Base-by-base conservation (phyloP, 2,113 vertebrate species). In the Vidua chalybeata region DNA sequence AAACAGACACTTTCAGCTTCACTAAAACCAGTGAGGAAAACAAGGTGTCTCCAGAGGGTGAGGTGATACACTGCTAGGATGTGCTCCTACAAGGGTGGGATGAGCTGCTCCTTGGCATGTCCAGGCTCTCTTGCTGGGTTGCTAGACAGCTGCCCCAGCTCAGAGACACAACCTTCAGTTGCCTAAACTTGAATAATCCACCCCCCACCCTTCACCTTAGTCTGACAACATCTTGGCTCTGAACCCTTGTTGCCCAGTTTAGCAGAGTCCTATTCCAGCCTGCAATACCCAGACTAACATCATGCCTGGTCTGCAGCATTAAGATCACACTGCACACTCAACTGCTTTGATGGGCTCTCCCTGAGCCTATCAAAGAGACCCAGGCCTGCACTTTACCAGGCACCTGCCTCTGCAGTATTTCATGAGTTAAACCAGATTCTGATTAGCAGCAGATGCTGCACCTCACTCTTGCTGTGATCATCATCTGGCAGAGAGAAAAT, bases 401-500 rank as follows among this genome's bases (percentile, higher is more conserved):
- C 68, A 90, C 61, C 68, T 75, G 82, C 30, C 31, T 72, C 48
- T 3, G 0, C 0, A 0, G 93, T 68, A 30, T 88, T 49, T 94
- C 41, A 86, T 33, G 85, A 92, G 88, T 95, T 93, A 96, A 97
- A 79, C 51, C 35, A 77, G 55, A 69, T 48, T 88, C 88, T 91
- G 85, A 94, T 72, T 73, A 51, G 79, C 45, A 95, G 88, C 93
- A 96, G 92, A 97, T 75, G 77, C 89, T 91, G 80, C 74, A 82
- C 69, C 66, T 95, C n/a, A 0, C 79, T 84, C 93, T 93, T 95
- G 90, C 92, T 93, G 92, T 46, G 90, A 95, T 94, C 96, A 96
- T 93, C 96, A 93, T 91, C 94, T 95, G 93, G 92, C 90, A 94
- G 83, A 81, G 69, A 84, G 80, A 96, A 92, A 90, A 93, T 39